Conservation (phyloP, 1,140 invertebrate species). For the Drosophila ananassae region DNA sequence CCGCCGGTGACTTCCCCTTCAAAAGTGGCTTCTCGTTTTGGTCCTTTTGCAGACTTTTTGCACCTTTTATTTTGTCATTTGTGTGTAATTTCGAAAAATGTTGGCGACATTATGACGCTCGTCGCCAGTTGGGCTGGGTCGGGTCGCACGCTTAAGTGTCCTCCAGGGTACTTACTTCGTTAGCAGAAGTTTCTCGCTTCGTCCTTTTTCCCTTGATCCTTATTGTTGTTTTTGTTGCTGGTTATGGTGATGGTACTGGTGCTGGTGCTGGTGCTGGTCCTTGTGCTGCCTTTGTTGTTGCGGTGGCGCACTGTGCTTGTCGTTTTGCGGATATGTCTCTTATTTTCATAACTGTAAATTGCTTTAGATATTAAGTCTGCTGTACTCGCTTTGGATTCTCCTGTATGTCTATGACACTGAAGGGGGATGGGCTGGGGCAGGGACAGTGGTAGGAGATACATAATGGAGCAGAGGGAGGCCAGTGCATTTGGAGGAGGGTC, state of each 20-base stretch:
- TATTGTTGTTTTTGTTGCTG: conserved; percentile 25
- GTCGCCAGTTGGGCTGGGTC: conserved; percentile 47
- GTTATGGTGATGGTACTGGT: neutral
- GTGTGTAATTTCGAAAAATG: conserved; percentile 81
- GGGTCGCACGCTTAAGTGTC: conserved; percentile 82
- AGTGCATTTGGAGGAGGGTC: conserved; percentile 39
- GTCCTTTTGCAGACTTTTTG: conserved; percentile 71
- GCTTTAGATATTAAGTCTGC: conserved; percentile 83
- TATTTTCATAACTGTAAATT: conserved; percentile 84
- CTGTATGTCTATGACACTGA: conserved; percentile 1
- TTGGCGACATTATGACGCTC: conserved; percentile 76
- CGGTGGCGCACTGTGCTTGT: conserved; percentile 63
- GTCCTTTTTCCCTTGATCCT: conserved; percentile 36
- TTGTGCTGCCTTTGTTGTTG: conserved; percentile 20
- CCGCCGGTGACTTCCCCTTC: conserved; percentile 20
- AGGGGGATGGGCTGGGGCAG: neutral
- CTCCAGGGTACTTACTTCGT: conserved; percentile 83
- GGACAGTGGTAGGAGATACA: neutral
- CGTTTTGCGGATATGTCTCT: conserved; percentile 82
- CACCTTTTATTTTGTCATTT: conserved; percentile 81
- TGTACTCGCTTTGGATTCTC: conserved; percentile 49
- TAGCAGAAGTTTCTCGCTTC: conserved; percentile 78
- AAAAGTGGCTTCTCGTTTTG: conserved; percentile 14
- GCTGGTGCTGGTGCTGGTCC: neutral
- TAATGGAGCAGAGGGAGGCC: neutral